Evolutionary conservation across 2,797 vertebrate species (phyloP).

Genomic region (Cryptoprocta ferox): DNA sequence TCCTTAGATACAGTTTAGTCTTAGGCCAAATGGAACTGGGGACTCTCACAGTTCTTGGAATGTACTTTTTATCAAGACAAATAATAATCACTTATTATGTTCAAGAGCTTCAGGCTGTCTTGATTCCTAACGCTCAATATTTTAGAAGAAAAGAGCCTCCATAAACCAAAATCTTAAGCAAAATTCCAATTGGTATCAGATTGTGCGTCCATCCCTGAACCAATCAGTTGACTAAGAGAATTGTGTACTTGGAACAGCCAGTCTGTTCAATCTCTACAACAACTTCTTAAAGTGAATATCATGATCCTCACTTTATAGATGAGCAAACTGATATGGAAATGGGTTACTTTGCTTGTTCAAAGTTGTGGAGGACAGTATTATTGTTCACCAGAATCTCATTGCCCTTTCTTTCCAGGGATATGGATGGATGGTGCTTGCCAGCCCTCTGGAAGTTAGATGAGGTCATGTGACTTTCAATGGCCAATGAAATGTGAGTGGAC

Average conservation of each 20-base stretch:
- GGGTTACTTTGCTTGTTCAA: neutral
- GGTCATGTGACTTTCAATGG: neutral
- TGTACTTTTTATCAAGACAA: neutral
- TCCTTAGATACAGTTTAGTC: neutral
- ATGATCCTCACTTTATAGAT: neutral
- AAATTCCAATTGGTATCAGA: neutral
- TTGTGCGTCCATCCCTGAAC: neutral
- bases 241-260: rapidly evolving
- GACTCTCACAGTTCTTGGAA: neutral
- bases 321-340: neutral
- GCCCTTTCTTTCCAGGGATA: neutral
- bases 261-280: neutral
- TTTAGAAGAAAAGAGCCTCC: neutral
- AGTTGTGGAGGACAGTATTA: neutral
- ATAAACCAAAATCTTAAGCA: neutral
- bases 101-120: neutral
- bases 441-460: neutral
- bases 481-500: neutral
- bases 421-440: neutral
- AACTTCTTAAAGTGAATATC: neutral
- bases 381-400: neutral
- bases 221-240: neutral
- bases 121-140: neutral
- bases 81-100: neutral
- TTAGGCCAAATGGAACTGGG: neutral